Evolutionary conservation across 2,888 invertebrate genomes (phyloP).

Genomic region (Ditula angustiorana): DNA sequence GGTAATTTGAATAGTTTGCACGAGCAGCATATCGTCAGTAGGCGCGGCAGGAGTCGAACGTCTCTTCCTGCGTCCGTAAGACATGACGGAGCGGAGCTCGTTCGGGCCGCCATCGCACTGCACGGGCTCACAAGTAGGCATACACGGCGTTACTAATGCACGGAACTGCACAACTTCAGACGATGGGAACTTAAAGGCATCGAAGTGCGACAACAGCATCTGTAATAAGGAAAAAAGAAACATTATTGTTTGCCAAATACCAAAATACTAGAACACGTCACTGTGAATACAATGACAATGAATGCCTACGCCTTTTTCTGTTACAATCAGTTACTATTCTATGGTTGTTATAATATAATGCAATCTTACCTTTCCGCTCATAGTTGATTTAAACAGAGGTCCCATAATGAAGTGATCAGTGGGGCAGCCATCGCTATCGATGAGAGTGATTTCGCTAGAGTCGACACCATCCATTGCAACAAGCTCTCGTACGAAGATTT

Average conservation of each 20-base stretch:
- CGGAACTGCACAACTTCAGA: constrained; percentile 98
- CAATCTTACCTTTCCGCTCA: constrained; percentile 90
- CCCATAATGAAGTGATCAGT: constrained; percentile 98
- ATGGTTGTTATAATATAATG: too few species aligned
- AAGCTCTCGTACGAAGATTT: constrained; percentile 97
- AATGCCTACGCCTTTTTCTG: too few species aligned
- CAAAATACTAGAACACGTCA: too few species aligned
- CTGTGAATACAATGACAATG: neutral
- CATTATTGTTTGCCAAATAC: constrained; percentile 27
- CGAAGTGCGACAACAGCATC: constrained; percentile 95
- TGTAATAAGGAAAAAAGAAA: constrained; percentile 64
- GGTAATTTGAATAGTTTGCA: constrained; percentile 96
- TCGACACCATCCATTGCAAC: constrained; percentile 98
- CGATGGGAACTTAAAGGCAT: constrained; percentile 98
- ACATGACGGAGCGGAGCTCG: constrained; percentile 92
- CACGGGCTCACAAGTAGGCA: constrained; percentile 96
- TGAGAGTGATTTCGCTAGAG: constrained; percentile 95
- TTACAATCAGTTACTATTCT: too few species aligned
- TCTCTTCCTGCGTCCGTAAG: constrained; percentile 93
- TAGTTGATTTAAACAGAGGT: constrained; percentile 92
- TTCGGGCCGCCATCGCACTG: constrained; percentile 95
- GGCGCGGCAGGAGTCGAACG: constrained; percentile 86
- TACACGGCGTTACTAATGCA: constrained; percentile 97
- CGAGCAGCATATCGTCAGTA: constrained; percentile 93
- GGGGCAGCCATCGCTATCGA: constrained; percentile 96